Base-by-base conservation (phyloP, 2,888 invertebrate species). In the Himalopsyche tibetana region DNA sequence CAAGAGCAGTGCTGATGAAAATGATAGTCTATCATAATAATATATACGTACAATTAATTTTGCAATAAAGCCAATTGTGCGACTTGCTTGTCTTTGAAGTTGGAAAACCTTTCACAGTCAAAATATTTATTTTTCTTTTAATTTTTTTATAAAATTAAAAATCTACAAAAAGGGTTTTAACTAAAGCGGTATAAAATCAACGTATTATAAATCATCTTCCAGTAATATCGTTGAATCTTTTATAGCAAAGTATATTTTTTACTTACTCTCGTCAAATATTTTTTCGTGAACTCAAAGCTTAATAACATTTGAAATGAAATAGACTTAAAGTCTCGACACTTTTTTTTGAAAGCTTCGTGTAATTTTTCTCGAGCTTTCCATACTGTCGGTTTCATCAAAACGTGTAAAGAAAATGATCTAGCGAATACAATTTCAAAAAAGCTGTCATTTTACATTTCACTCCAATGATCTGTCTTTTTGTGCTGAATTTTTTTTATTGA, bases 381-480 rank as follows among this genome's bases (percentile, higher is more conserved):
- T 28, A 63, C 63, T 63, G 63, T 63, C 19, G 19, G 63, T 63
- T 28, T 63, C 63, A 63, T 63, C 63, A 19, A 63, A 63, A 63
- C 63, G 19, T 63, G 19, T 19, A 63, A 63, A 63, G 63, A 63
- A 63, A 63, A 63, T 63, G 28, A 63, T 63, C 63, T 63, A 63
- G 63, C 19, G 28, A 63, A 28, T 19, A 28, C n/a, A 63, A 63
- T 63, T 28, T 63, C 28, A 8, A 28, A 63, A 63, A 63, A 63
- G 63, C 63, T 63, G 63, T 63, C 63, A 56, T 56, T 56, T 56
- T 56, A 56, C n/a, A 56, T 56, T 56, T 56, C 56, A 56, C n/a
- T 56, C 9, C 56, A 56, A 56, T 17, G 56, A 56, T 19, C 17
- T 63, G 19, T 8, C 63, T 11, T 63, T 63, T 63, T 56, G 56